A percentile compares a stretch with the other conserved stretches of the same genome.
Conservation (phyloP, 1,140 invertebrate genomes). For the Chrysoperla carnea region DNA sequence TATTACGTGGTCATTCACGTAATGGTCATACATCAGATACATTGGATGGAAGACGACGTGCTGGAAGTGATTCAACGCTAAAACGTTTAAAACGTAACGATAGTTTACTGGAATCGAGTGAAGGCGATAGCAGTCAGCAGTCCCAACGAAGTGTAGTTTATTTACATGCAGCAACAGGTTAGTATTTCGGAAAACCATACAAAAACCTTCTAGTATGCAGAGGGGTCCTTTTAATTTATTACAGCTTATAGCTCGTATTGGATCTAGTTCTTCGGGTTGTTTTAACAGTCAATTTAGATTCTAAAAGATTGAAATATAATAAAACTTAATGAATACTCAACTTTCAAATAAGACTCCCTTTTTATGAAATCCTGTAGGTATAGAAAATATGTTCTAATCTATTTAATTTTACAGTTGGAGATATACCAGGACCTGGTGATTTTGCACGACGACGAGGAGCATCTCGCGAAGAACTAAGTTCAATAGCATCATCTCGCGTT, state of each 20-base stretch:
- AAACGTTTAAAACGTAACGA: conserved; percentile 15
- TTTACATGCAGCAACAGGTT: conserved; percentile 59
- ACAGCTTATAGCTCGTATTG: too few relatives aligned
- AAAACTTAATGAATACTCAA: too few relatives aligned
- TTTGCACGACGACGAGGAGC: conserved; percentile 30
- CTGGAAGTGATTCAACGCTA: conserved; percentile 1
- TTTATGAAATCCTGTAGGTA: too few relatives aligned
- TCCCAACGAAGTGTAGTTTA: conserved; percentile 64
- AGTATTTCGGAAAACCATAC: neutral
- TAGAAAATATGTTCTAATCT: too few relatives aligned
- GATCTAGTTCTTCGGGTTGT: too few relatives aligned
- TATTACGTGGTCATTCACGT: conserved; percentile 14
- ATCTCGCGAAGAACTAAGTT: conserved; percentile 53
- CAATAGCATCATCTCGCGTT: conserved; percentile 30
- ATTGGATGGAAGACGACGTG: neutral
- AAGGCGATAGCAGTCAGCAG: conserved; percentile 60
- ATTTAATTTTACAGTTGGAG: too few relatives aligned
- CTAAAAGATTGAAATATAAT: too few relatives aligned
- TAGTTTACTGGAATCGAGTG: conserved; percentile 41
- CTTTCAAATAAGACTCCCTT: too few relatives aligned
- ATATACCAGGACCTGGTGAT: conserved; percentile 46
- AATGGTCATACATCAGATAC: conserved; percentile 14
- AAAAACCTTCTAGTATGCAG: too few relatives aligned
- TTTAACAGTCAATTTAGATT: too few relatives aligned
- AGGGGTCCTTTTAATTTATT: too few relatives aligned